Evolutionary conservation across 2,797 vertebrate genomes (phyloP).

Genomic region (Champsocephalus esox): DNA sequence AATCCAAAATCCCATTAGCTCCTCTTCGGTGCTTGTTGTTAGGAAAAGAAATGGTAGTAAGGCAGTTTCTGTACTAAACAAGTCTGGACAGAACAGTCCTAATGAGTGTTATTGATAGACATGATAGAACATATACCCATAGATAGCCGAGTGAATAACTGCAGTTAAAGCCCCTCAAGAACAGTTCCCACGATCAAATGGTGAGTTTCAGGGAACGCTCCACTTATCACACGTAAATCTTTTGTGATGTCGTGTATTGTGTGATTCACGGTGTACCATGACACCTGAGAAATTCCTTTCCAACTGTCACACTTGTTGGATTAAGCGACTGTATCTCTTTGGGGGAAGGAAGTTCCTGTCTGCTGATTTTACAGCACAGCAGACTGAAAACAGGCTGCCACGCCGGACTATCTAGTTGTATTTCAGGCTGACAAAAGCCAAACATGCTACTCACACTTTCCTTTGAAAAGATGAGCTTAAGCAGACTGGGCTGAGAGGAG

Average conservation of each 20-base stretch:
- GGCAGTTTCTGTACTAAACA: conserved; percentile 34
- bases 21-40: background rate
- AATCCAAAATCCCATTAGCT: conserved; percentile 18
- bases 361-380: conserved; percentile 17
- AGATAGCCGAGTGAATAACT: background rate
- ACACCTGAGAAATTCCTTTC: conserved; percentile 38
- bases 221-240: conserved; percentile 1
- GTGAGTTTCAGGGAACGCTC: background rate
- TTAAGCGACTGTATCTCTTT: conserved; percentile 22
- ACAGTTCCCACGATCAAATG: conserved; percentile 4
- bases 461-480: conserved; percentile 54
- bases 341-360: conserved; percentile 4
- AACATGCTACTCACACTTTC: conserved; percentile 59
- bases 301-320: conserved; percentile 33
- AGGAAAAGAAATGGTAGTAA: background rate
- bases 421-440: conserved; percentile 57
- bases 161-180: background rate
- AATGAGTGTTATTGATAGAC: conserved; percentile 23
- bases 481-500: conserved; percentile 13
- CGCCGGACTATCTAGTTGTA: conserved; percentile 36
- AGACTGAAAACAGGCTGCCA: conserved; percentile 58
- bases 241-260: background rate
- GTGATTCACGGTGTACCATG: conserved; percentile 5
- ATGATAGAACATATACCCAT: conserved; percentile 34
- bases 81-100: conserved; percentile 29